Conservation (phyloP, 2,797 vertebrate genomes). For the Crypturellus tataupa region DNA sequence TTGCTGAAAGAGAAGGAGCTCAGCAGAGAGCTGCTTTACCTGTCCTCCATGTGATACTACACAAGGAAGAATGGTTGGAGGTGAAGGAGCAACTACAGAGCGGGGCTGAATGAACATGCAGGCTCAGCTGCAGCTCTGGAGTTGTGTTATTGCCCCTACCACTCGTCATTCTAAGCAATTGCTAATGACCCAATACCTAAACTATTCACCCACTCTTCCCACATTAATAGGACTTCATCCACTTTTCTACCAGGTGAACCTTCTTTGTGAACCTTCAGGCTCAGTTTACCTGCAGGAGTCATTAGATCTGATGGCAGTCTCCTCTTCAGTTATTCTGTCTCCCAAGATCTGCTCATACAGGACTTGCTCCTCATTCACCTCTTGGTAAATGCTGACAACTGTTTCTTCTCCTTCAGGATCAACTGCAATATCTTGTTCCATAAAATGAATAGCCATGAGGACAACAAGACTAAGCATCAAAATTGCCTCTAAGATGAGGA, state of each 20-base stretch:
- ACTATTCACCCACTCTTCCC: not conserved
- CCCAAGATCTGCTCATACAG: not conserved
- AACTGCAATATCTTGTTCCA: not conserved
- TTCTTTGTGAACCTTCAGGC: not conserved
- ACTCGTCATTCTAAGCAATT: not conserved
- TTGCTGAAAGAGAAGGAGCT: not conserved
- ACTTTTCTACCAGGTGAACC: not conserved
- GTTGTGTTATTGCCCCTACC: not conserved
- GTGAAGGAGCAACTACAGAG: not conserved
- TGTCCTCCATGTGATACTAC: not conserved
- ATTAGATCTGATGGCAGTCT: not conserved
- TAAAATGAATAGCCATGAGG: conserved; percentile 1
- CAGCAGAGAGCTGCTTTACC: not conserved
- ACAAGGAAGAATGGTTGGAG: not conserved
- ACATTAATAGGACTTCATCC: not conserved
- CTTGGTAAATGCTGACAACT: not conserved
- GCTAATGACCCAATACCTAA: not conserved
- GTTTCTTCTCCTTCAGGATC: not conserved
- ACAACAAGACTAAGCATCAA: not conserved
- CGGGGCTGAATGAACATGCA: not conserved
- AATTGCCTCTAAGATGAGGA: conserved; percentile 44
- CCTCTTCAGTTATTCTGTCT: not conserved
- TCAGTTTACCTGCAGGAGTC: conserved; percentile 64
- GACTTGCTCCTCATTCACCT: not conserved
- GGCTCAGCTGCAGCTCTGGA: not conserved